Evolutionary conservation across 2,888 invertebrate genomes (phyloP).

Genomic region (Callyntrura guangdongensis): DNA sequence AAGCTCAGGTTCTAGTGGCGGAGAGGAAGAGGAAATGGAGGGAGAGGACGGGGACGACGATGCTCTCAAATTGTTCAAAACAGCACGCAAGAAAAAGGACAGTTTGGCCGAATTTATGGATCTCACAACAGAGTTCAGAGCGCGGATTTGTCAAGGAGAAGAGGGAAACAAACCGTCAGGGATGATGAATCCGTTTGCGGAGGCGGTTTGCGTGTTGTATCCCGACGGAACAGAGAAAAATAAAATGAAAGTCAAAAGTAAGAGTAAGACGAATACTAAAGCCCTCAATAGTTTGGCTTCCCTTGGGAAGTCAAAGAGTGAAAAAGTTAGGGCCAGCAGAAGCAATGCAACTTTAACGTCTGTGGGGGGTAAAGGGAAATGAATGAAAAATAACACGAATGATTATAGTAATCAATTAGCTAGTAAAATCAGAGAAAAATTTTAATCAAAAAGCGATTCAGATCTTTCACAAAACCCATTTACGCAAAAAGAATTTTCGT

Average conservation of each 20-base stretch:
- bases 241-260: too few relatives aligned
- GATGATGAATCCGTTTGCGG: conserved; percentile 51
- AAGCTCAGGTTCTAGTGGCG: conserved; percentile 35
- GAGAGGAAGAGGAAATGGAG: conserved; percentile 46
- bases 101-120: conserved; percentile 64
- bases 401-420: neutral
- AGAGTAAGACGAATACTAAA: conserved; percentile 13
- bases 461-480: neutral
- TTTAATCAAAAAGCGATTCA: neutral
- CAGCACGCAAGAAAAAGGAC: conserved; percentile 55
- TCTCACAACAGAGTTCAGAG: conserved; percentile 52
- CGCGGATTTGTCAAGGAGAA: conserved; percentile 27
- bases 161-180: neutral
- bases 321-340: neutral
- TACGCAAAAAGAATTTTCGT: too few relatives aligned
- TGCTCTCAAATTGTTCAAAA: conserved; percentile 50
- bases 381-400: neutral
- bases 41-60: conserved; percentile 54
- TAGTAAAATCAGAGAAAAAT: neutral
- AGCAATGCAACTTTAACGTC: neutral
- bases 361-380: neutral
- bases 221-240: conserved; percentile 33
- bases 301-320: too few relatives aligned
- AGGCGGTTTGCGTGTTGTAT: conserved; percentile 60
- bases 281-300: neutral